A percentile compares a stretch with the other conserved stretches of the same genome.
phyloP scores from a whole-genome alignment of 2,113 vertebrate genomes.

The Mellivora capensis region DNA sequence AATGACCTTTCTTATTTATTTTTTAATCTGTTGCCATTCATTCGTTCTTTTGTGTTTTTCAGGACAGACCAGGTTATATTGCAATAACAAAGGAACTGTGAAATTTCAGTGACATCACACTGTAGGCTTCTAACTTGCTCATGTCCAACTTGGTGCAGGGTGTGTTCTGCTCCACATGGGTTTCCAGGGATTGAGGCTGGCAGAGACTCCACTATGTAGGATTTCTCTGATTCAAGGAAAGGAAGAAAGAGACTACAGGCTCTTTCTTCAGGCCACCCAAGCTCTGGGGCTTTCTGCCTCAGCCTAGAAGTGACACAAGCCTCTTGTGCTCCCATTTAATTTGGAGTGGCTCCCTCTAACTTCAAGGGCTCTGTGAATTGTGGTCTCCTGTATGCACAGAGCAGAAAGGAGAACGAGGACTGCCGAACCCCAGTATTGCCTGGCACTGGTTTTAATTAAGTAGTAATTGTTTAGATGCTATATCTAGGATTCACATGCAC shows the following conservation, averaged over 20 bases:
- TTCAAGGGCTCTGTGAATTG: background rate
- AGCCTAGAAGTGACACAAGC: background rate
- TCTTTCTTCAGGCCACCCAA: too few relatives aligned
- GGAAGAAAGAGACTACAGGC: background rate
- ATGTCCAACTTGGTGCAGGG: background rate
- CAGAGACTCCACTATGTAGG: background rate
- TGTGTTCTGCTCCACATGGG: background rate
- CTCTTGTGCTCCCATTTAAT: background rate
- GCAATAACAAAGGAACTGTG: background rate
- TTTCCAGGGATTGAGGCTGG: background rate
- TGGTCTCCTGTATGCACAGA: background rate
- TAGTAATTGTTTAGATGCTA: background rate
- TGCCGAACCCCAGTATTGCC: background rate
- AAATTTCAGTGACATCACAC: background rate
- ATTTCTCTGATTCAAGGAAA: background rate
- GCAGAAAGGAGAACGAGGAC: background rate
- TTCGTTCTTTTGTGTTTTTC: background rate
- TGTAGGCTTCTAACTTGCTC: background rate
- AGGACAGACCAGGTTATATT: background rate
- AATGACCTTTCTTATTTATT: background rate
- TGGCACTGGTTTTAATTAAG: background rate
- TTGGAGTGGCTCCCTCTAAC: background rate
- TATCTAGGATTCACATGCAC: background rate
- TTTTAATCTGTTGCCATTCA: background rate
- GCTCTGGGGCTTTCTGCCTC: background rate